phyloP scores from a whole-genome alignment of 2,888 invertebrate genomes.

The Ophonus ardosiacus region DNA sequence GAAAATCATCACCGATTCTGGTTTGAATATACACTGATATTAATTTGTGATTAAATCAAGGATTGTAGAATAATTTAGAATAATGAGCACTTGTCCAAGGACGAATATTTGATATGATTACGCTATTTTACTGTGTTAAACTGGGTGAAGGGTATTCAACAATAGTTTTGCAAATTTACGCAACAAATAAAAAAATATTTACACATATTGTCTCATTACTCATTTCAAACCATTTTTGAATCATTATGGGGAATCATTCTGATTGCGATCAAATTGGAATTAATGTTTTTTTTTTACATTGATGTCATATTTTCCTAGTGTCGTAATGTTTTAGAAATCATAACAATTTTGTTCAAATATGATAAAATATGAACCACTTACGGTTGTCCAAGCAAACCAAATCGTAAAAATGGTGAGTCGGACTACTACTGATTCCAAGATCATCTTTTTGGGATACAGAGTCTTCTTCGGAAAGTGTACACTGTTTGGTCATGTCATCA shows the following conservation, averaged over 20 bases:
- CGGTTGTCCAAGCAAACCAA: slow-evolving; percentile 93
- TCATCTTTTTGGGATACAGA: slow-evolving; percentile 93
- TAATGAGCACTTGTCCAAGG: slow-evolving; percentile 51
- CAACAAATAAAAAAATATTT: slow-evolving; percentile 28
- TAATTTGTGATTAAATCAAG: slow-evolving; percentile 58
- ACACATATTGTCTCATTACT: slow-evolving; percentile 39
- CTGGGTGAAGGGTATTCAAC: slow-evolving; percentile 55
- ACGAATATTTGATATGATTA: slow-evolving; percentile 48
- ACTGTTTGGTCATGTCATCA: slow-evolving; percentile 90
- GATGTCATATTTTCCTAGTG: not conserved
- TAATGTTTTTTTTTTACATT: not conserved
- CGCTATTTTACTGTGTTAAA: slow-evolving; percentile 20
- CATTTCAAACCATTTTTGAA: slow-evolving; percentile 1
- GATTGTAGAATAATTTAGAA: slow-evolving; percentile 59
- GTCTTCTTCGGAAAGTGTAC: slow-evolving; percentile 94
- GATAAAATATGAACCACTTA: slow-evolving; percentile 78
- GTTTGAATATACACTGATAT: slow-evolving; percentile 15
- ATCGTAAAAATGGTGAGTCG: slow-evolving; percentile 92
- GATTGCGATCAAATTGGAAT: slow-evolving; percentile 12
- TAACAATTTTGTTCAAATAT: not conserved
- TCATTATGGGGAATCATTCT: slow-evolving; percentile 28
- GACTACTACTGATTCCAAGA: slow-evolving; percentile 89
- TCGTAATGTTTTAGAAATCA: not conserved
- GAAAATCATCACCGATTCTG: not conserved
- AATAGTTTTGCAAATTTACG: slow-evolving; percentile 52